Evolutionary conservation across 2,888 invertebrate genomes (phyloP).

Genomic region (Lycocerus yunnanus): DNA sequence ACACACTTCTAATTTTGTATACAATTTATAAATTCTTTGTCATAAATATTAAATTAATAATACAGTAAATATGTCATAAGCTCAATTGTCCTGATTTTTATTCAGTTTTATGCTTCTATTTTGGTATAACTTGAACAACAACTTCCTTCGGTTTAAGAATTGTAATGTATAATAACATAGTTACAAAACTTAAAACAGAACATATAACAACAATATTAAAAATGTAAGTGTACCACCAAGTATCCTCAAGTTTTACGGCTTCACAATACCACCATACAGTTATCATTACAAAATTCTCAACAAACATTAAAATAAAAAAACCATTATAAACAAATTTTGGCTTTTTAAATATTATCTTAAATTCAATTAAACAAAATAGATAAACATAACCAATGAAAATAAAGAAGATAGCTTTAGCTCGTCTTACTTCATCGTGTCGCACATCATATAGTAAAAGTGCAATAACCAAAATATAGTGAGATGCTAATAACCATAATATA

Average conservation of each 20-base stretch:
- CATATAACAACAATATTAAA: constrained; percentile 66
- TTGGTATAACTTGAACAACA: constrained; percentile 38
- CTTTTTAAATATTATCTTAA: constrained; percentile 76
- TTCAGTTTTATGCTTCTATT: not conserved
- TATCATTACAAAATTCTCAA: constrained; percentile 72
- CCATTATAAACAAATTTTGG: constrained; percentile 71
- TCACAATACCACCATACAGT: constrained; percentile 67
- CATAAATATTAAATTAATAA: not conserved
- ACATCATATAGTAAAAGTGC: constrained; percentile 68
- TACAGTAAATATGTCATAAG: not conserved
- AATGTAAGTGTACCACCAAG: constrained; percentile 74
- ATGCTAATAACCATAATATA: constrained; percentile 62
- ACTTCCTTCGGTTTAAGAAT: constrained; percentile 64
- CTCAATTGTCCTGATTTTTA: not conserved
- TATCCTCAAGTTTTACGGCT: constrained; percentile 58
- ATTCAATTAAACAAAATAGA: constrained; percentile 77
- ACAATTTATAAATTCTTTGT: not conserved
- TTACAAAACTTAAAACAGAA: constrained; percentile 62
- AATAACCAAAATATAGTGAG: constrained; percentile 70
- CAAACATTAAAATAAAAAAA: constrained; percentile 68
- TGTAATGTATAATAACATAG: constrained; percentile 67
- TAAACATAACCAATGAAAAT: constrained; percentile 75
- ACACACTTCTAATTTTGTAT: not conserved
- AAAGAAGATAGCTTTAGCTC: constrained; percentile 61
- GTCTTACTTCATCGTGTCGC: constrained; percentile 57